Conservation (phyloP, 2,797 vertebrate species). For the Botia kubotai region DNA sequence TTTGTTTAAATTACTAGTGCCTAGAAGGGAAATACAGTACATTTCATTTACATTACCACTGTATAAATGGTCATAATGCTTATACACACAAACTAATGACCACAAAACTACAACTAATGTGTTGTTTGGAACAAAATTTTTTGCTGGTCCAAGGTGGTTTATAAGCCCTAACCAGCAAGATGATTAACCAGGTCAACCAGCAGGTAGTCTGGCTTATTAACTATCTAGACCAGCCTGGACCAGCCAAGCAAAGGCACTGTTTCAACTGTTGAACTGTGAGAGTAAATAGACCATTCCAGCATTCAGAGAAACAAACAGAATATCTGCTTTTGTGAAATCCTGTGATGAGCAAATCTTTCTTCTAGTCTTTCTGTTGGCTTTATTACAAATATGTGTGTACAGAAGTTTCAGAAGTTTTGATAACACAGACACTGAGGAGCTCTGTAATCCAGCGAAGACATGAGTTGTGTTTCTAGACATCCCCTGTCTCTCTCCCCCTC, state of each 20-base stretch:
- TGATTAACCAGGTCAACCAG: too few relatives aligned
- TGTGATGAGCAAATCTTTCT: constrained; percentile 24
- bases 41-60: too few relatives aligned
- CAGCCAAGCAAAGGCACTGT: neutral
- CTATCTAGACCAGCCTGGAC: neutral
- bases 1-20: too few relatives aligned
- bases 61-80: too few relatives aligned
- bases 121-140: too few relatives aligned
- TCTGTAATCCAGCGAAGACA: constrained; percentile 51
- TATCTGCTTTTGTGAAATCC: constrained; percentile 8
- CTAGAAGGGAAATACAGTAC: too few relatives aligned
- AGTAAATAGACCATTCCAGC: neutral
- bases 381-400: neutral
- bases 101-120: too few relatives aligned
- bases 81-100: too few relatives aligned
- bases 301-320: constrained; percentile 11
- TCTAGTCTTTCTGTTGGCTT: neutral
- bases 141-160: too few relatives aligned
- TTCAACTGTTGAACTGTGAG: constrained; percentile 15
- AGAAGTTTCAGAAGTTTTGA: neutral
- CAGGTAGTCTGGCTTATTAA: too few relatives aligned
- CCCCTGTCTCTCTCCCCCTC: constrained; percentile 48
- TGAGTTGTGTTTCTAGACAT: constrained; percentile 54
- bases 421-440: constrained; percentile 50
- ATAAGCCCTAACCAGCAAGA: too few relatives aligned